phyloP scores from a whole-genome alignment of 1,140 invertebrate species.

The Macrobrachium rosenbergii region DNA sequence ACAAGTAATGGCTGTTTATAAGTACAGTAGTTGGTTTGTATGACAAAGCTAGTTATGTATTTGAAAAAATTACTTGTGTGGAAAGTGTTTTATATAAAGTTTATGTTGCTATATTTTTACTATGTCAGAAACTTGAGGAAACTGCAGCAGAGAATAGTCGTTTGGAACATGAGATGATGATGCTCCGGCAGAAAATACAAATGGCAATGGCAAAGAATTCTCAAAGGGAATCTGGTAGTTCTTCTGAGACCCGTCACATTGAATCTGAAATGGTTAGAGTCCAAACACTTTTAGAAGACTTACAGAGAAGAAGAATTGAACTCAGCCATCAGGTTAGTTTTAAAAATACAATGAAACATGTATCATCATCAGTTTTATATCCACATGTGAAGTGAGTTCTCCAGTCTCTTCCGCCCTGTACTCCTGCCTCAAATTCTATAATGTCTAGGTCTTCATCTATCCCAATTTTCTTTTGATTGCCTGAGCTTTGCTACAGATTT shows the following conservation, averaged over 20 bases:
- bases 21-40: no score
- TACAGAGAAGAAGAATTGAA: constrained; percentile 83
- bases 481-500: no score
- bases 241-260: constrained; percentile 70
- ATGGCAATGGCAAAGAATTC: constrained; percentile 71
- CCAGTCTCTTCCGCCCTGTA: no score
- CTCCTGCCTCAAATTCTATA: no score
- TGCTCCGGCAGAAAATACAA: constrained; percentile 87
- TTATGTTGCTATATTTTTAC: not conserved
- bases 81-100: not conserved
- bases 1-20: no score
- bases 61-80: no score
- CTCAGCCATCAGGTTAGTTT: constrained; percentile 66
- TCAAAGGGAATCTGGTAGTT: constrained; percentile 66
- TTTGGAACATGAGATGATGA: constrained; percentile 87
- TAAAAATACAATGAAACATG: not conserved
- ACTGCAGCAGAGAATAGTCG: constrained; percentile 90
- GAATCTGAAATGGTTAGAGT: constrained; percentile 86
- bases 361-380: no score
- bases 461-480: no score
- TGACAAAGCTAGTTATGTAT: no score
- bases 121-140: constrained; percentile 86
- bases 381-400: no score
- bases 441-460: no score
- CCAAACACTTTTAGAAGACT: constrained; percentile 85